Evolutionary conservation across 1,140 invertebrate genomes (phyloP).

Genomic region (Halotydeus destructor): DNA sequence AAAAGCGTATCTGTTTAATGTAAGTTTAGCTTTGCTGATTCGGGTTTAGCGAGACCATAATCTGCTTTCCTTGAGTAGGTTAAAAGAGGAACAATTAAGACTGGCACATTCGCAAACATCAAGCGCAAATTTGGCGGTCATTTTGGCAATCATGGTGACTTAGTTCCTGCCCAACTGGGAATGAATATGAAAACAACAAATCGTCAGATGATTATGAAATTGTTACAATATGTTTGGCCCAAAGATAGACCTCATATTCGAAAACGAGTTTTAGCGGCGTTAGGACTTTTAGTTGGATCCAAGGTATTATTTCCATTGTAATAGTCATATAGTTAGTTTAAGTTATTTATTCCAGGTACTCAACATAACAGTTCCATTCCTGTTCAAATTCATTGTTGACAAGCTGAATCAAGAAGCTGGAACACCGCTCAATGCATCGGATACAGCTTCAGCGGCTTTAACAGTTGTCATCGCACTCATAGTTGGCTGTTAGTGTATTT

Average conservation of each 20-base stretch:
- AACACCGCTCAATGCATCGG: constrained; percentile 24
- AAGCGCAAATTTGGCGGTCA: background rate
- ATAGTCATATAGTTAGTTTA: background rate
- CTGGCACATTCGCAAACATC: background rate
- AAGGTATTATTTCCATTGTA: constrained; percentile 24
- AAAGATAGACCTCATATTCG: constrained; percentile 59
- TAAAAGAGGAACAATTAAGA: background rate
- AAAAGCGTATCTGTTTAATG: no score
- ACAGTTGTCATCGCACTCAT: constrained; percentile 49
- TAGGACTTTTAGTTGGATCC: constrained; percentile 32
- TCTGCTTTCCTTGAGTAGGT: background rate
- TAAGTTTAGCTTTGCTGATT: no score
- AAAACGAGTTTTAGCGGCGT: constrained; percentile 58
- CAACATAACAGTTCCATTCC: constrained; percentile 85
- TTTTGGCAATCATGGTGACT: no score
- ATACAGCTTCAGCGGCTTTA: constrained; percentile 24
- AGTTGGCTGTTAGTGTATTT: constrained; percentile 57
- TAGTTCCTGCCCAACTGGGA: background rate
- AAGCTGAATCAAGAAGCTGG: constrained; percentile 44
- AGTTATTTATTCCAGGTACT: constrained; percentile 30
- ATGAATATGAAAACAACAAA: background rate
- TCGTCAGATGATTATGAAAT: constrained; percentile 53
- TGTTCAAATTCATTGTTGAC: constrained; percentile 86
- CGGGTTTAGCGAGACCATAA: no score
- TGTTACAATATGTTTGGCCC: constrained; percentile 89